Evolutionary conservation across 2,888 invertebrate species (phyloP), one percentile per base, ranked within the genome.

Genomic region (Lasioglossum figueresi): DNA sequence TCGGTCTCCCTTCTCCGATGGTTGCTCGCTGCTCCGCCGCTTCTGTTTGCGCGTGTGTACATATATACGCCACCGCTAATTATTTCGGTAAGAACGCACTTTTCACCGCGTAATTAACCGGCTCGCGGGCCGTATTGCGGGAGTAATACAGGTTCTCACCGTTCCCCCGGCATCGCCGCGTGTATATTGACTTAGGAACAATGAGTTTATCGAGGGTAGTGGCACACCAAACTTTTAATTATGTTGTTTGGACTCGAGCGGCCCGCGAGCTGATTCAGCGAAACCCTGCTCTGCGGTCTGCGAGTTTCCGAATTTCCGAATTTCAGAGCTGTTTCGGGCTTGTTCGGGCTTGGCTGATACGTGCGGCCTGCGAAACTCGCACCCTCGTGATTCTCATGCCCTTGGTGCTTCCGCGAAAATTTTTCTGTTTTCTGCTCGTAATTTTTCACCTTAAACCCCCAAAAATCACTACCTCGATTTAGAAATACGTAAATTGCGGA

Each of bases 141-240:
- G 27, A 23, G 31, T 31, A 19, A 71, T 56, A 59, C 45, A 16
- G 45, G 12, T 48, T 40, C 74, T 40, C 82, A 68, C 59, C 45
- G 48, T 12, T 31, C 31, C 14, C 37, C 27, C 78, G 56, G 23
- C 52, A 43, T n/a, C 59, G 70, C 66, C 63, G 63, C 68, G 68
- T 10, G 68, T 59, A 56, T 85, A 85, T 87, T 87, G 80, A 87
- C 82, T 87, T 80, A 80, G 86, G 80, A 73, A 80, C 85, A 76
- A 73, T 43, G 77, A 79, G 82, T 85, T 86, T 84, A 86, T 85
- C 77, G 77, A 52, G 86, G 86, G 82, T 87, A 87, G 82, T 87
- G 82, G 86, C 82, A 87, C 86, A 85, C 86, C 82, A 63, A 87
- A 87, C 86, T 87, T 87, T 87, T 87, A 87, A 87, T 87, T 85